These are phyloP conservation scores for Meteorus colon DNA, from an alignment of 2,888 invertebrate genomes.

Conservation along the genomic window DNA sequence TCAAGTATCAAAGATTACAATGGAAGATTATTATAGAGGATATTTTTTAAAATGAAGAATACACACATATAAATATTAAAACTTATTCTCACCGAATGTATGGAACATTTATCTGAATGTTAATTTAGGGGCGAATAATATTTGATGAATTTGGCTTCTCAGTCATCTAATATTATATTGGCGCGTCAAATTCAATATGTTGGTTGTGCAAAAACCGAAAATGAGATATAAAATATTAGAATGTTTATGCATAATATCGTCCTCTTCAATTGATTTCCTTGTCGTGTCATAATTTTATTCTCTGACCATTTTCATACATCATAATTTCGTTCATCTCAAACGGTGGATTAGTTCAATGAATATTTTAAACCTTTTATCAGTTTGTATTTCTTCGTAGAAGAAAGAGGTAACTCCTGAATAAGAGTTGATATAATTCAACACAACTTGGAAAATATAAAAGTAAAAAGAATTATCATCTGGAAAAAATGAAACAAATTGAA, in stretches of 20 bases:
- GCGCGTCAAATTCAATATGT: too few species aligned
- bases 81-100: neutral
- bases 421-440: neutral
- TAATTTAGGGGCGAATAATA: neutral
- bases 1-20: slow-evolving; percentile 14
- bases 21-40: neutral
- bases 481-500: slow-evolving; percentile 51
- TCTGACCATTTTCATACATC: neutral
- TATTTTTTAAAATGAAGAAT: slow-evolving; percentile 2
- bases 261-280: neutral
- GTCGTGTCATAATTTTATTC: neutral
- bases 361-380: neutral
- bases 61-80: neutral
- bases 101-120: neutral
- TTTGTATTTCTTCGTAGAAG: slow-evolving; percentile 6
- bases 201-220: too few species aligned
- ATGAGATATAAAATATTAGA: too few species aligned
- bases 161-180: too few species aligned
- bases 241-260: too few species aligned
- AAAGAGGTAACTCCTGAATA: neutral
- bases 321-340: neutral
- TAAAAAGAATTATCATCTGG: slow-evolving; percentile 32
- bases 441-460: slow-evolving; percentile 20
- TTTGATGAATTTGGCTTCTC: neutral
- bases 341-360: neutral